phyloP scores from a whole-genome alignment of 2,113 vertebrate genomes.

The Erythrocercus mccallii region DNA sequence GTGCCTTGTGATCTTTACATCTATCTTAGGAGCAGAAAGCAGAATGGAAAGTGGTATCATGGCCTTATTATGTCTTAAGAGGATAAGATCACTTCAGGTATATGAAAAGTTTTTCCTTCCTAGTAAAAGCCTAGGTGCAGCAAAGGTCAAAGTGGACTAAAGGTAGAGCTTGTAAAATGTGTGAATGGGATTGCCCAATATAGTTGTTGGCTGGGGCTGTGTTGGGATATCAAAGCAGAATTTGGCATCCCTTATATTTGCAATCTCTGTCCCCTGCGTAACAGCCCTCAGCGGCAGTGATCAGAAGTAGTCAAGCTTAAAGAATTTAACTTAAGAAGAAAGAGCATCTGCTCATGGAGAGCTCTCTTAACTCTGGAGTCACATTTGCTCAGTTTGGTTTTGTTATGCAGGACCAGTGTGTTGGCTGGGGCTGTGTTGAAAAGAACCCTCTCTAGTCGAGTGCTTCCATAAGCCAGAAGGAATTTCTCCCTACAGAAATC shows the following conservation, averaged over 20 bases:
- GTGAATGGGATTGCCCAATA: accelerated
- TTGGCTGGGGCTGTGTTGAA: background rate
- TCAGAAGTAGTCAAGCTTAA: background rate
- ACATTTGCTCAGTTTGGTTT: background rate
- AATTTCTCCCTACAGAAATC: background rate
- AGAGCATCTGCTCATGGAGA: background rate
- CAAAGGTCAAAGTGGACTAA: background rate
- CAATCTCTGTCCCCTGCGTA: background rate
- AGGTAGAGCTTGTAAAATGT: background rate
- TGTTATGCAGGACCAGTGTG: background rate
- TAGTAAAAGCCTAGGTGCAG: background rate
- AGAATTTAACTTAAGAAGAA: background rate
- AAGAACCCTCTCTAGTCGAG: background rate
- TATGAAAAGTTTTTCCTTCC: background rate
- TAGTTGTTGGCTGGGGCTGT: background rate
- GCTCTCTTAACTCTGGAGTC: background rate
- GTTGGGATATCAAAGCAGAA: background rate
- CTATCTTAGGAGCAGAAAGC: background rate
- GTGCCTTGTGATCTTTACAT: background rate
- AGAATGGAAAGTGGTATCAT: background rate
- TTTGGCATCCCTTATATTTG: background rate
- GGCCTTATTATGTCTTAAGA: background rate
- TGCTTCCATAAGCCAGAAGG: background rate
- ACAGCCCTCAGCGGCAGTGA: background rate
- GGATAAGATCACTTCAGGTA: background rate